These are phyloP conservation scores for Seriola aureovittata DNA, from an alignment of 2,113 vertebrate species.

Conservation along the genomic window DNA sequence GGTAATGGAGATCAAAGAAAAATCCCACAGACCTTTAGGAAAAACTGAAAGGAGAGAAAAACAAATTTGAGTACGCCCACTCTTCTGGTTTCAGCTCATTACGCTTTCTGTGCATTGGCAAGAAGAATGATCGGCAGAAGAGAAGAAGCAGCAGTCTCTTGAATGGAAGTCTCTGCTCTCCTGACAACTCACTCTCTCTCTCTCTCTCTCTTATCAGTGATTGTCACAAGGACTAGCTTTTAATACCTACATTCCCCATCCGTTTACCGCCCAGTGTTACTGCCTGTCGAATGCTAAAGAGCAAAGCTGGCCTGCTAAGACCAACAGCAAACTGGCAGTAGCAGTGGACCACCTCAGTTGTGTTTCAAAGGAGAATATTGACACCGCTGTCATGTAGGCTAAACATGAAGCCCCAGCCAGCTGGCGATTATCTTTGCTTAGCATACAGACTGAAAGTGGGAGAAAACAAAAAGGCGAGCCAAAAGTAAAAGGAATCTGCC, in stretches of 20 bases:
- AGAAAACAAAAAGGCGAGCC: too few relatives aligned
- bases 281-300: not conserved
- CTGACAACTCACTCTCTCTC: slow-evolving; percentile 20
- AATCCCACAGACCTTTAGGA: slow-evolving; percentile 52
- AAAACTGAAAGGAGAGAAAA: slow-evolving; percentile 53
- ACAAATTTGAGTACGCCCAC: slow-evolving; percentile 63
- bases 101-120: slow-evolving; percentile 27
- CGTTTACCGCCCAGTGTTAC: not conserved
- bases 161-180: slow-evolving; percentile 41
- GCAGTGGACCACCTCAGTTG: not conserved
- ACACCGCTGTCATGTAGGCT: not conserved
- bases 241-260: not conserved
- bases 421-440: too few relatives aligned
- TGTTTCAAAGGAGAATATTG: not conserved
- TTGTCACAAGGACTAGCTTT: slow-evolving; percentile 5
- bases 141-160: slow-evolving; percentile 26
- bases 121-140: slow-evolving; percentile 36
- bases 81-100: slow-evolving; percentile 64
- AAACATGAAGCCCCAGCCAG: not conserved
- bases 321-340: not conserved
- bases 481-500: too few relatives aligned
- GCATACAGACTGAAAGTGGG: too few relatives aligned
- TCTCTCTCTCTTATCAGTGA: slow-evolving; percentile 25
- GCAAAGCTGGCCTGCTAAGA: slow-evolving; percentile 8
- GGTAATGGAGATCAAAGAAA: slow-evolving; percentile 59